Base-by-base conservation (phyloP, 2,113 vertebrate genomes). In the Chlamydotis undulata region DNA sequence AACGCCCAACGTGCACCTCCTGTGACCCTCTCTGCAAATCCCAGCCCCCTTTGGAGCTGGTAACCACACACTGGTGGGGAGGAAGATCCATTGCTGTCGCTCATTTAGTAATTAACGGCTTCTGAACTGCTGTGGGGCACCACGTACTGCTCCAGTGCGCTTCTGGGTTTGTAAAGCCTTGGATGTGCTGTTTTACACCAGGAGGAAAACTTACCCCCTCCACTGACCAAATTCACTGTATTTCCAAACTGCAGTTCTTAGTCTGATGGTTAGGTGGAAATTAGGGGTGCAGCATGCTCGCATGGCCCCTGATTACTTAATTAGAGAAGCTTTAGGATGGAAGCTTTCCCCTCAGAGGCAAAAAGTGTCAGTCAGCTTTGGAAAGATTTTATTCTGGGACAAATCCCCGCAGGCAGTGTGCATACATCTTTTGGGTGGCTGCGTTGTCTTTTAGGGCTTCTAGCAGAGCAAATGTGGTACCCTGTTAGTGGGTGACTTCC, bases 351-450 rank as follows among this genome's bases (percentile, higher is more conserved):
- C 12, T 81, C 7, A 13, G 68, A 81, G 68, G 33, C 15, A 56
- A 56, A 18, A 68, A 39, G 21, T 5, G 14, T 39, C 73, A 33
- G 28, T 15, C 18, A 69, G 29, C 57, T 87, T 45, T 52, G n/a
- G 29, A 47, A 83, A 90, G 67, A 14, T 1, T 1, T 14, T 4
- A 13, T 18, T 71, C 18, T n/a, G 19, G 55, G 23, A 35, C 19
- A 79, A 67, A 93, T 14, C 43, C 60, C 65, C 50, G 45, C 7
- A 0, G 49, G 49, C 76, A 78, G 47, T 7, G 21, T 2, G 1
- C 26, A 4, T 7, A 8, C 4, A 3, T 6, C 13, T 33, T 67
- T 50, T 1, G 1, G 6, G 6, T 60, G 65, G 15, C 53, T 1
- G 0, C 1, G 4, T 10, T 47, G 71, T 12, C 9, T 59, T 82